Base-by-base conservation (phyloP, 1,140 invertebrate genomes). In the Schlechtendalia chinensis region DNA sequence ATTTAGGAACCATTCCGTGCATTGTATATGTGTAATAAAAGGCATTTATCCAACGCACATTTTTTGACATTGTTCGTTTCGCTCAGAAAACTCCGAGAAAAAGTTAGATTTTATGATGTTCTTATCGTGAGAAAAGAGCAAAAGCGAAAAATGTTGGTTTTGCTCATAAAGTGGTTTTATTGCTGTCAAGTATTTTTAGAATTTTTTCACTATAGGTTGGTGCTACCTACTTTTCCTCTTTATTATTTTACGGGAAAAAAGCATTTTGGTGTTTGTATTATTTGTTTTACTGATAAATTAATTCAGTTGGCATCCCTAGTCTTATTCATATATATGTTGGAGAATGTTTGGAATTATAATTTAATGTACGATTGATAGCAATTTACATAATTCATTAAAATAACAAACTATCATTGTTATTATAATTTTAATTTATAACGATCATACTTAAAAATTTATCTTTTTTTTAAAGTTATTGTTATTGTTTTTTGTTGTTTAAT, bases 151-250 rank as follows among this genome's bases (percentile, higher is more conserved):
- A 77, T 77, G 56, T 77, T 75, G 58, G n/a, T 59, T 77, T 69
- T 27, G 16, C 56, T 24, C 74, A 77, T 77, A 77, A 77, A 58
- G 22, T 61, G 39, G 32, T 58, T 77, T 77, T 77, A 77, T 59
- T 29, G 53, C 32, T 39, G 56, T 59, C 32, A n/a, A 39, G 32
- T 39, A 32, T 58, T 77, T 39, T 24, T 12, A 77, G 32, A 59
- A 24, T 47, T 50, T 69, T 69, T 47, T 67, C 11, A 5, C 10
- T 67, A 39, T 39, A 39, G 32, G 32, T 39, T n/a, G n/a, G 11
- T 12, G 12, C 47, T 12, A 50, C 11, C 19, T 39, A 12, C 61
- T 39, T 45, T 45, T 1, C 29, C 5, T 16, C 19, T n/a, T 67
- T 69, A 50, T 39, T 27, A 4, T 59, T 61, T 77, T 58, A 45